Evolutionary conservation across 1,140 invertebrate species (phyloP), one percentile per base, ranked within the genome.

Genomic region (Marisa cornuarietis): DNA sequence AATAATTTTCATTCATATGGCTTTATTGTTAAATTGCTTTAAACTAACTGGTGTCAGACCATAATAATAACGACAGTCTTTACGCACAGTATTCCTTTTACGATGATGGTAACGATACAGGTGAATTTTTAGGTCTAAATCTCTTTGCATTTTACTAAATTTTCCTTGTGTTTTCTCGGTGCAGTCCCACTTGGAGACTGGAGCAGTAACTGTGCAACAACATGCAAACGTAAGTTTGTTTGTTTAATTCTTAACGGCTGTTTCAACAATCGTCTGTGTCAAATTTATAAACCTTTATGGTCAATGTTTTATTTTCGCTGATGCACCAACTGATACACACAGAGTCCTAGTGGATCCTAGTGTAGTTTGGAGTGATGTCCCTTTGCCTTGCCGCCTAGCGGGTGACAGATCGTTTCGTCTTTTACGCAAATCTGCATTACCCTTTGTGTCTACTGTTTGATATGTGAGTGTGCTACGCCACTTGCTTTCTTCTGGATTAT

Each of bases 151-250:
- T n/a, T 18, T 63, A 63, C 62, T 63, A 42, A 42, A 42, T 42
- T 42, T 42, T 42, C 31, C 0, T 42, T 42, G 31, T 63, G 62
- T 11, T 63, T 31, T n/a, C 58, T 31, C 18, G 31, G 58, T 66
- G 14, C 62, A 77, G 76, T 62, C 63, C 63, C 76, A 13, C 20
- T 77, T 63, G 24, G 76, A 68, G 76, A 77, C 11, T 51, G 49
- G 22, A 69, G 31, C 65, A 65, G 66, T 49, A 24, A 63, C 42
- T 77, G 76, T 69, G 76, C 76, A 9, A 24, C 20, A 4, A 69
- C 76, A 26, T 77, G 76, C 76, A 77, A 68, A 77, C 65, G 76
- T 77, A 63, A 77, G 76, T 71, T 42, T 71, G 3, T 26, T 71
- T 31, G 54, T 31, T 71, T 49, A 6, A 42, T 42, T 42, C 31